Base-by-base conservation (phyloP, 2,113 vertebrate genomes). In the Pteronura brasiliensis region DNA sequence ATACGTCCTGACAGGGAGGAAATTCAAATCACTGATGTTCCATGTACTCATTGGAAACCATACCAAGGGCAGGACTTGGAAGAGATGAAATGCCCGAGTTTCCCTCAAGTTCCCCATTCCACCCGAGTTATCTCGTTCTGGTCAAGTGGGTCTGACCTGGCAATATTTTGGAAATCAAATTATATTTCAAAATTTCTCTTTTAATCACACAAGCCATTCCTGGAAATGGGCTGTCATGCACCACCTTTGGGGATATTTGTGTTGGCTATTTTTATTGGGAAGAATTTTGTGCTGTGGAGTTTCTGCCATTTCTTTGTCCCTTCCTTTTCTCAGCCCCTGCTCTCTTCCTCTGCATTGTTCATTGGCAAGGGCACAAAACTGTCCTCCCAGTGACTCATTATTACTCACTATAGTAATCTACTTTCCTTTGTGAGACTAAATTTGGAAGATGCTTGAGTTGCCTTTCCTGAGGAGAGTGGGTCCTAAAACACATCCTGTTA, bases 391-490 rank as follows among this genome's bases (percentile, higher is more conserved):
- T 98, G 98, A 98, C 97, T 99, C 98, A 98, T 97, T 96, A 25
- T 97, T 98, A 67, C 90, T 99, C 96, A 93, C 97, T 97, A 74
- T 95, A 97, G 98, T 96, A 96, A 97, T 85, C 13, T 94, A 61
- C 72, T 96, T 94, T 98, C 93, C 97, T 88, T 20, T 97, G 92
- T 97, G 89, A 96, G 93, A 97, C 98, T 98, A 55, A 98, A 94
- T 98, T 97, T 98, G 97, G 98, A 98, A 98, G 98, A 95, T 96
- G 96, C 98, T 98, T 98, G 97, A 98, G 96, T 97, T 98, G 98
- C 98, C 77, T 88, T 89, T 98, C 86, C 89, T 52, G 69, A 96
- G 72, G 90, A 97, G 95, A 89, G 65, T 81, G 90, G 92, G 93
- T 94, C 96, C 95, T 88, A 85, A 96, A 93, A 76, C 76, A 93